Evolutionary conservation across 2,888 invertebrate genomes (phyloP), one percentile per base, ranked within the genome.

Genomic region (Eucriotettix oculatus): DNA sequence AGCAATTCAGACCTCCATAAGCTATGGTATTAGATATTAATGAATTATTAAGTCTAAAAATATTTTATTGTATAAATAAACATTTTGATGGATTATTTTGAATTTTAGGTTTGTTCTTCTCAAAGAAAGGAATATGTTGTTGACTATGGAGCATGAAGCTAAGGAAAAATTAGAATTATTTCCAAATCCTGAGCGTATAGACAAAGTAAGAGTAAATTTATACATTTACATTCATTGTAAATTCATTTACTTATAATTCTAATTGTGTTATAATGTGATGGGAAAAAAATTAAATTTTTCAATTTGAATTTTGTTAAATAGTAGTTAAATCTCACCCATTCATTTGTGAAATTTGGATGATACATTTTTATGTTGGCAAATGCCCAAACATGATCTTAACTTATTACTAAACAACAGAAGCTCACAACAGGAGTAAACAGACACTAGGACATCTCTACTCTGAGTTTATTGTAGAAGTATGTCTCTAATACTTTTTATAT

Each of bases 81-180:
- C 7, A 5, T 7, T 29, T 29, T 29, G 29, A 29, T 29, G 2
- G 29, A 29, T 29, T 29, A 29, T 29, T 29, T 29, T 29, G 29
- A 29, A 29, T 29, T 29, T 29, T 65, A 86, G 87, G 87, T 89
- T 79, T 74, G 79, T 90, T 16, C 76, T 99, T 60, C 74, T 97
- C 58, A 99, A 98, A 76, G 99, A 99, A 75, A 80, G 86, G 59
- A 99, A 99, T 73, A 97, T 98, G 97, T 77, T 99, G 16, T 74
- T 92, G 64, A 97, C 98, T 1, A 96, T 98, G 97, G 91, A 96
- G 74, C 82, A 90, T 64, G 87, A 86, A 71, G 81, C 83, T 73
- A 83, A 85, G 67, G 74, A 80, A 52, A 76, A 84, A 69, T 74
- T 76, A 65, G 76, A 81, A 70, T 65, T 86, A 10, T 90, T 97